A percentile compares a stretch with the other conserved stretches of the same genome.
Evolutionary conservation across 1,140 invertebrate genomes (phyloP).

Genomic region (Diachasmimorpha longicaudata): DNA sequence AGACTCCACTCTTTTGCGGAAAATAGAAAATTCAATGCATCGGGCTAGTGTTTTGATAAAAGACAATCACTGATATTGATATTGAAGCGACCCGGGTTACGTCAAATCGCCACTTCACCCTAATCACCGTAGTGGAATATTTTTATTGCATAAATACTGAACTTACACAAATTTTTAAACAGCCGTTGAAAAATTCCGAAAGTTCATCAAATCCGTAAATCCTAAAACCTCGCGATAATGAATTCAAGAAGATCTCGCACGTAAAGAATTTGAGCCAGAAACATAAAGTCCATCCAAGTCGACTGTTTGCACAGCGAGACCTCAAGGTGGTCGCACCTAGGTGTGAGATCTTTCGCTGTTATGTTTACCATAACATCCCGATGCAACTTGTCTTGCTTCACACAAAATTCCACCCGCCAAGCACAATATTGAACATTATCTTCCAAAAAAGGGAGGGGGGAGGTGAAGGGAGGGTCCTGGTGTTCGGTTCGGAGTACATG

Average conservation of each 20-base stretch:
- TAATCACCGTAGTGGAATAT: too few species aligned
- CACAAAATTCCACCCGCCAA: not conserved
- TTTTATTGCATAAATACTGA: too few species aligned
- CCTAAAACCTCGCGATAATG: not conserved
- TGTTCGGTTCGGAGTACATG: not conserved
- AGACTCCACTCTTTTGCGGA: too few species aligned
- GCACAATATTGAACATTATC: not conserved
- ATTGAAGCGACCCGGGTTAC: too few species aligned
- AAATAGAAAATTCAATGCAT: too few species aligned
- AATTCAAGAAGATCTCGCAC: constrained; percentile 21
- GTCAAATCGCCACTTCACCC: too few species aligned
- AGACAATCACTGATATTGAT: too few species aligned
- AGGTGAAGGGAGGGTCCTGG: not conserved
- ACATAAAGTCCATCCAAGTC: constrained; percentile 35
- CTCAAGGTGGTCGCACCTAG: constrained; percentile 59
- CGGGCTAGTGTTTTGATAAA: too few species aligned
- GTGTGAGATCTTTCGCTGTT: constrained; percentile 56
- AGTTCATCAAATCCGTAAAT: not conserved
- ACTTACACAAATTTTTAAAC: too few species aligned
- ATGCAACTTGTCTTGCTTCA: constrained; percentile 31
- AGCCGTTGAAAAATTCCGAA: too few species aligned
- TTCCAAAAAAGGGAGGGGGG: not conserved
- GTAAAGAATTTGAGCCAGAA: constrained; percentile 38
- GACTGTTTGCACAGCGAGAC: constrained; percentile 33
- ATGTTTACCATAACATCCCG: constrained; percentile 32